A percentile compares a stretch with the other conserved stretches of the same genome.
Evolutionary conservation across 2,888 invertebrate species (phyloP).

Genomic region (Choreutis nemorana): DNA sequence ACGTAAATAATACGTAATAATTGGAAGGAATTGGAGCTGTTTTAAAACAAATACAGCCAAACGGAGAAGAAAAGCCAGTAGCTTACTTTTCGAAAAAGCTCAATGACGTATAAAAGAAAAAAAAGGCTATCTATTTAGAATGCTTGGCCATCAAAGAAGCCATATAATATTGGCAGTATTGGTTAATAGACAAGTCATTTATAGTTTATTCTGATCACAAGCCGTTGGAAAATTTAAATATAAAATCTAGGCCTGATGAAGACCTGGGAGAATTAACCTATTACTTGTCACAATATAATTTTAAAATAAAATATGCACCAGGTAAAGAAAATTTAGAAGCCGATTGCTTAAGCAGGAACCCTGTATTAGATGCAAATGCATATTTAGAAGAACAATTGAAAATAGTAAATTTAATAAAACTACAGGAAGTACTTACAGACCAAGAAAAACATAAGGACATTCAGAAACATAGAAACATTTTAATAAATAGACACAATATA

Average conservation of each 20-base stretch:
- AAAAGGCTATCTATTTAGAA: slow-evolving; percentile 12
- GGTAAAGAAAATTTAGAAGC: slow-evolving; percentile 6
- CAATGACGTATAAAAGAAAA: slow-evolving; percentile 8
- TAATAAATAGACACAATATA: slow-evolving; percentile 8
- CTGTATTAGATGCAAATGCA: slow-evolving; percentile 6
- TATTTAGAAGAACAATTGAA: slow-evolving; percentile 4
- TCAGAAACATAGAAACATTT: slow-evolving; percentile 8
- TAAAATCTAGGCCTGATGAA: slow-evolving; percentile 6
- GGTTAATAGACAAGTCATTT: slow-evolving; percentile 9
- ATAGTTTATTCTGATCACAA: slow-evolving; percentile 5
- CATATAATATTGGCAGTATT: slow-evolving; percentile 8
- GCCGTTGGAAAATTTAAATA: slow-evolving; percentile 7
- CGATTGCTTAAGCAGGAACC: slow-evolving; percentile 6
- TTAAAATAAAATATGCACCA: slow-evolving; percentile 7
- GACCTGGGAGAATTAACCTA: slow-evolving; percentile 11
- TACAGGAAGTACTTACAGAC: slow-evolving; percentile 6
- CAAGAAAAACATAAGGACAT: slow-evolving; percentile 10
- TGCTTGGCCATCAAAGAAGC: slow-evolving; percentile 11
- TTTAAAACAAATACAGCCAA: slow-evolving; percentile 12
- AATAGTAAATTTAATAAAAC: slow-evolving; percentile 5
- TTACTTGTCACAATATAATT: slow-evolving; percentile 8
- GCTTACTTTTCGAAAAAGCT: slow-evolving; percentile 9
- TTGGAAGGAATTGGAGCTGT: slow-evolving; percentile 5
- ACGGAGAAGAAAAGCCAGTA: slow-evolving; percentile 8
- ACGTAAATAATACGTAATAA: neutral